A percentile compares a stretch with the other conserved stretches of the same genome.
Conservation (phyloP, 2,797 vertebrate genomes). For the Mastacembelus armatus region DNA sequence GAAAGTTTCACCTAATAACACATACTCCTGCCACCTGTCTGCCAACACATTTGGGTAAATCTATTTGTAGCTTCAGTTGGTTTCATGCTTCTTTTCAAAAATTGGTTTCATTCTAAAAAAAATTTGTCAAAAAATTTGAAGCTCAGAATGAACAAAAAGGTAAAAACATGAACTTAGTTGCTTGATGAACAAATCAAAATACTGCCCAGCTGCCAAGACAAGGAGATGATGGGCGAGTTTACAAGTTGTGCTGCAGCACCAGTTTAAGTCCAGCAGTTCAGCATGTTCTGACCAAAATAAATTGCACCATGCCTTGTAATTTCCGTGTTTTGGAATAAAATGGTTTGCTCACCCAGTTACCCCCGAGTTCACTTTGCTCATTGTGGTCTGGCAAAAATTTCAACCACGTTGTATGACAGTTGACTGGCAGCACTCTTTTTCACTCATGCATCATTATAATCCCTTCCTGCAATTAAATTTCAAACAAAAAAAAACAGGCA, state of each 20-base stretch:
- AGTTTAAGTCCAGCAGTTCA: conserved; percentile 22
- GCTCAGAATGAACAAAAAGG: conserved; percentile 30
- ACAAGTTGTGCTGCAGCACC: conserved; percentile 11
- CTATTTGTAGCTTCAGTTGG: conserved; percentile 39
- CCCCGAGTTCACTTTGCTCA: conserved; percentile 40
- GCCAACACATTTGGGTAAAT: conserved; percentile 34
- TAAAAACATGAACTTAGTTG: conserved; percentile 21
- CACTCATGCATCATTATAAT: conserved; percentile 19
- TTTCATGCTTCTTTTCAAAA: too few relatives aligned
- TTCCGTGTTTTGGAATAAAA: conserved; percentile 52
- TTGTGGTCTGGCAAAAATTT: conserved; percentile 46
- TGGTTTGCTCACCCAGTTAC: conserved; percentile 35
- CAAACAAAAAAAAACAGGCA: too few relatives aligned
- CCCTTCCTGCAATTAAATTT: too few relatives aligned
- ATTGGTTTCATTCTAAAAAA: too few relatives aligned
- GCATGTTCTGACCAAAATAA: conserved; percentile 35
- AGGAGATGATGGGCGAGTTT: conserved; percentile 5
- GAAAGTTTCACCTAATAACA: conserved; percentile 44
- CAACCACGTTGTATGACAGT: conserved; percentile 10
- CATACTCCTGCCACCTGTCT: conserved; percentile 41
- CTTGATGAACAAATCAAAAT: conserved; percentile 11
- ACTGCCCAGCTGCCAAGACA: background rate
- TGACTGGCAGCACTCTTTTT: conserved; percentile 49
- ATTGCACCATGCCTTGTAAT: conserved; percentile 53
- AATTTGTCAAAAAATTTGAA: conserved; percentile 37